Conservation (phyloP, 35 echinoderm and acorn worm genomes). For the Antedon bifida region DNA sequence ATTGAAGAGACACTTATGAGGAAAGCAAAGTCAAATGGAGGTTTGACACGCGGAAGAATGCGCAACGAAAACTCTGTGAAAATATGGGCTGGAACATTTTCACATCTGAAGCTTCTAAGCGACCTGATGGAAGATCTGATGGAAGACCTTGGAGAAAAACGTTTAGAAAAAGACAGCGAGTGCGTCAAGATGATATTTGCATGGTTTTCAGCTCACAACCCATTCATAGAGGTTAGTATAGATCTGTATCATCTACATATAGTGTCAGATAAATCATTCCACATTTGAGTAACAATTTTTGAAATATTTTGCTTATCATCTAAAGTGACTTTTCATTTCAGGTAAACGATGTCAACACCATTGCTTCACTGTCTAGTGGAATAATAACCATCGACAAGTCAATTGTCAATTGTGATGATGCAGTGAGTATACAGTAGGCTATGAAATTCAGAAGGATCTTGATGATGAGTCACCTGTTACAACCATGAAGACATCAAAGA, state of each 20-base stretch:
- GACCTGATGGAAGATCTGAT: constrained; percentile 46
- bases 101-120: constrained; percentile 36
- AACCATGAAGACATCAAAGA: constrained; percentile 1
- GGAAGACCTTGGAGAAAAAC: constrained; percentile 18
- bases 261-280: no score
- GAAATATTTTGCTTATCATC: no score
- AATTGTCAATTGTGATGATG: constrained; percentile 19
- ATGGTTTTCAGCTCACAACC: constrained; percentile 15
- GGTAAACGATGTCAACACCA: not conserved
- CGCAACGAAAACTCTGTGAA: constrained; percentile 19
- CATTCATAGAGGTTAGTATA: constrained; percentile 20
- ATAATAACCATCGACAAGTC: constrained; percentile 1
- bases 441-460: not conserved
- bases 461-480: constrained; percentile 1
- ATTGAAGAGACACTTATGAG: constrained; percentile 31
- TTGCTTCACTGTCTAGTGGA: constrained; percentile 19
- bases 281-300: no score
- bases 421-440: constrained; percentile 11
- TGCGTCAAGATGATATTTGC: constrained; percentile 11
- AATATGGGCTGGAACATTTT: constrained; percentile 44
- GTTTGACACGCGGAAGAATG: constrained; percentile 20
- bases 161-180: constrained; percentile 4
- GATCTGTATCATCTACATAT: no score
- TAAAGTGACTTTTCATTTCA: constrained; percentile 7
- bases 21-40: constrained; percentile 34